Conservation (phyloP, 53 echinoderm and acorn worm genomes). For the Actinopyga echinites region DNA sequence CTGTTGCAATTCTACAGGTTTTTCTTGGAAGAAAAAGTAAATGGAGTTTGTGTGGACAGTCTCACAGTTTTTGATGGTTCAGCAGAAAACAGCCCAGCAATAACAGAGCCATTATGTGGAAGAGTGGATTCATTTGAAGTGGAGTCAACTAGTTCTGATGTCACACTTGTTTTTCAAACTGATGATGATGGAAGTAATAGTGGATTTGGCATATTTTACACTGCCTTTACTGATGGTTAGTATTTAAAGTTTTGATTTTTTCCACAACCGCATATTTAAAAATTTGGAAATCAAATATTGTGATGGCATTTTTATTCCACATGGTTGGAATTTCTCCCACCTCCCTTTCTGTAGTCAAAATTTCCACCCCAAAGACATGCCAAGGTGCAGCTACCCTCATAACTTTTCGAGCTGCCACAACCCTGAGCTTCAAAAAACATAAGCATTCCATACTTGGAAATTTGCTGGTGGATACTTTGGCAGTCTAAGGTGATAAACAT, state of each 20-base stretch:
- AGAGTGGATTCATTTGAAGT: conserved; percentile 63
- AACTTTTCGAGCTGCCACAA: no score
- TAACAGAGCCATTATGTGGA: conserved; percentile 76
- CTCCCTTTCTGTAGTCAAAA: no score
- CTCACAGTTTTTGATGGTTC: conserved; percentile 77
- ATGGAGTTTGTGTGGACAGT: conserved; percentile 78
- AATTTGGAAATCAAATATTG: not conserved
- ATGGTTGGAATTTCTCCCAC: no score
- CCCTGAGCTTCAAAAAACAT: no score
- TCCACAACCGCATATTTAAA: not conserved
- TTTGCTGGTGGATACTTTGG: no score
- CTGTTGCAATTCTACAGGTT: conserved; percentile 88
- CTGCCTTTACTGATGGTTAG: conserved; percentile 78
- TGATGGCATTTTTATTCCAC: no score
- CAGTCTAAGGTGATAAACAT: no score
- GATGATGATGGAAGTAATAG: conserved; percentile 74
- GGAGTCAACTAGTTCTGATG: conserved; percentile 60
- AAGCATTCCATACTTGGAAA: no score
- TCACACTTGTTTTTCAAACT: conserved; percentile 72
- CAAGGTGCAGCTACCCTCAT: no score
- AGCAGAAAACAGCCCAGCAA: conserved; percentile 37
- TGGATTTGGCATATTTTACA: conserved; percentile 88
- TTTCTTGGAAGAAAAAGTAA: conserved; percentile 73
- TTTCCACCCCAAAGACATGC: no score
- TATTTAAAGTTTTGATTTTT: not conserved